Conservation (phyloP, 2,797 vertebrate genomes). For the Bufotes viridis region DNA sequence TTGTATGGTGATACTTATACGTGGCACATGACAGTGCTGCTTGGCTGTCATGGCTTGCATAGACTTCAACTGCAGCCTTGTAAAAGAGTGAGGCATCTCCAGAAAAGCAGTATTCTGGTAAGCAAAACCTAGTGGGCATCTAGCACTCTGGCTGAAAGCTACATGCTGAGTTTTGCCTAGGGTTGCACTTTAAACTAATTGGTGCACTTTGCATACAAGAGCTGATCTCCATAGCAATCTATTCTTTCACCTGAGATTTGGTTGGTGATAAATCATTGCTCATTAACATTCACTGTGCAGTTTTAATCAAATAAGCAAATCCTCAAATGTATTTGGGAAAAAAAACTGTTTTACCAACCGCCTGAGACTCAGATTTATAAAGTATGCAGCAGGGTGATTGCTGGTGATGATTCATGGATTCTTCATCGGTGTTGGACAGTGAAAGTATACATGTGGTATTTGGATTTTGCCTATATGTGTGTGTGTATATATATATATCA, state of each 20-base stretch:
- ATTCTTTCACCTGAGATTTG: background rate
- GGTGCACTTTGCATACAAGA: background rate
- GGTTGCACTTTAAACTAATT: background rate
- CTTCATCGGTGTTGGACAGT: background rate
- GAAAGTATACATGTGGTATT: background rate
- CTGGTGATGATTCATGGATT: background rate
- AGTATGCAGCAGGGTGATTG: background rate
- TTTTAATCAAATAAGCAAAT: constrained; percentile 16
- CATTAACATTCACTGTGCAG: constrained; percentile 3
- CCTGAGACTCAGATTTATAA: background rate
- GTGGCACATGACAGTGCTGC: background rate
- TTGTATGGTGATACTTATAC: background rate
- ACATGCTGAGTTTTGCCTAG: background rate
- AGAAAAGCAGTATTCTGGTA: background rate
- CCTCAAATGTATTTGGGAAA: background rate
- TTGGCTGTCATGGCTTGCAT: background rate
- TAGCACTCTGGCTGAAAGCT: background rate
- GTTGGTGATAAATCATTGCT: background rate
- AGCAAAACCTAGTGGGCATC: background rate
- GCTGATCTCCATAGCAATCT: background rate
- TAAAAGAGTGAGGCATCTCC: background rate
- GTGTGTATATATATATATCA: too few species aligned
- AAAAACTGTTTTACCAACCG: background rate
- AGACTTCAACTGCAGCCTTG: background rate
- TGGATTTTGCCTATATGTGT: background rate